Evolutionary conservation across 2,888 invertebrate genomes (phyloP).

Genomic region (Drosophila kokeensis): DNA sequence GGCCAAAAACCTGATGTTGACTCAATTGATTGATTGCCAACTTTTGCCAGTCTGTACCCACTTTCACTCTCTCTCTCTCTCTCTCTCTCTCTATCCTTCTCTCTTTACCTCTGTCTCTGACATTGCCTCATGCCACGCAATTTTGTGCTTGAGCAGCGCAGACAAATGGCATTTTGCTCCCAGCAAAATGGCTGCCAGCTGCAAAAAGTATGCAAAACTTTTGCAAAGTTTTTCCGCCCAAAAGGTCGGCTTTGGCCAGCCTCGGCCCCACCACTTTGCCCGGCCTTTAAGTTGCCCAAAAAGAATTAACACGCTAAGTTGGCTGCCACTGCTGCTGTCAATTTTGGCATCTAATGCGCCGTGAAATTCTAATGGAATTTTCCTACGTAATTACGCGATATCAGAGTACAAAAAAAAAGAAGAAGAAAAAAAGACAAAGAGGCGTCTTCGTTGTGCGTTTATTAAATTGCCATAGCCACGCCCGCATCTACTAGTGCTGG

Average conservation of each 20-base stretch:
- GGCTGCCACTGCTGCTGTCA: conserved; percentile 21
- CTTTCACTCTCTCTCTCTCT: neutral
- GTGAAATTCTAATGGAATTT: conserved; percentile 79
- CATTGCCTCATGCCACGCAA: conserved; percentile 29
- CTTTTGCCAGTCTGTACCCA: conserved; percentile 32
- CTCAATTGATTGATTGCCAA: conserved; percentile 78
- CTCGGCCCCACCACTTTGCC: neutral
- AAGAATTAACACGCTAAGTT: conserved; percentile 60
- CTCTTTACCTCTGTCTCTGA: neutral
- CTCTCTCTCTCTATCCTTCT: neutral
- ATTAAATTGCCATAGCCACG: conserved; percentile 67
- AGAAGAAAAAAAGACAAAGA: conserved; percentile 4
- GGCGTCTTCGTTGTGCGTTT: conserved; percentile 46
- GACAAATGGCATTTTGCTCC: conserved; percentile 63
- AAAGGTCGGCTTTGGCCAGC: conserved; percentile 22
- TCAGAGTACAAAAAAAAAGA: conserved; percentile 1
- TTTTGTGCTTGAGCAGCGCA: conserved; percentile 61
- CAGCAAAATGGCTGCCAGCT: conserved; percentile 34
- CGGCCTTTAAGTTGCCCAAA: conserved; percentile 34
- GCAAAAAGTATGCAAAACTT: conserved; percentile 76
- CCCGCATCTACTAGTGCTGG: conserved; percentile 24
- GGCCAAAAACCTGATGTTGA: conserved; percentile 43
- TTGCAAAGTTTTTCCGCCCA: conserved; percentile 63
- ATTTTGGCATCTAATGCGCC: conserved; percentile 67
- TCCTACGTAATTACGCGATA: conserved; percentile 71